phyloP scores from a whole-genome alignment of 1,140 invertebrate genomes.

The Leptonema lineaticorne region DNA sequence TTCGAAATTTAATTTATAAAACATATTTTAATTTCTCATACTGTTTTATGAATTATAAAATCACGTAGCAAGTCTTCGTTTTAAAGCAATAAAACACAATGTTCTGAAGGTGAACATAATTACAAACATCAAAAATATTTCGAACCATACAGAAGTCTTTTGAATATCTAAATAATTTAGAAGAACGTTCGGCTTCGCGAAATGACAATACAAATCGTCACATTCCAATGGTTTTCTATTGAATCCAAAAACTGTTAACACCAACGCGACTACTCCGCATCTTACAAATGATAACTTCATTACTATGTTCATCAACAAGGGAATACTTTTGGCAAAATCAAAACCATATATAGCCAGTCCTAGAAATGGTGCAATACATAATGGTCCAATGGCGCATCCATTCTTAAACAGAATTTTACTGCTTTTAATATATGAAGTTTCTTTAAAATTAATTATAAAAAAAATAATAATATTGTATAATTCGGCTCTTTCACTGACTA shows the following conservation, averaged over 20 bases:
- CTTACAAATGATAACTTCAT: constrained; percentile 66
- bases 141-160: constrained; percentile 56
- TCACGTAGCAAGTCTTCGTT: constrained; percentile 55
- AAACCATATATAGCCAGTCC: constrained; percentile 67
- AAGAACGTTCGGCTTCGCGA: constrained; percentile 60
- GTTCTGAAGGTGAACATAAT: constrained; percentile 58
- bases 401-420: constrained; percentile 58
- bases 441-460: too few species aligned
- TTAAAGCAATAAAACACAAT: constrained; percentile 57
- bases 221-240: constrained; percentile 59
- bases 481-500: too few species aligned
- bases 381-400: constrained; percentile 63
- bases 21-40: too few species aligned
- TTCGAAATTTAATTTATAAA: too few species aligned
- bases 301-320: constrained; percentile 58
- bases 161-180: constrained; percentile 59
- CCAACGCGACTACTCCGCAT: constrained; percentile 61
- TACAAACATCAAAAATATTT: constrained; percentile 54
- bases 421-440: too few species aligned
- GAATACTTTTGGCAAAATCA: constrained; percentile 63
- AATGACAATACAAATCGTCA: constrained; percentile 62
- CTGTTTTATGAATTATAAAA: not conserved
- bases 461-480: not conserved
- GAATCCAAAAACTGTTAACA: constrained; percentile 63
- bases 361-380: constrained; percentile 63